Evolutionary conservation across 2,113 vertebrate species (phyloP), one percentile per base, ranked within the genome.

Genomic region (Erythrolamprus reginae): DNA sequence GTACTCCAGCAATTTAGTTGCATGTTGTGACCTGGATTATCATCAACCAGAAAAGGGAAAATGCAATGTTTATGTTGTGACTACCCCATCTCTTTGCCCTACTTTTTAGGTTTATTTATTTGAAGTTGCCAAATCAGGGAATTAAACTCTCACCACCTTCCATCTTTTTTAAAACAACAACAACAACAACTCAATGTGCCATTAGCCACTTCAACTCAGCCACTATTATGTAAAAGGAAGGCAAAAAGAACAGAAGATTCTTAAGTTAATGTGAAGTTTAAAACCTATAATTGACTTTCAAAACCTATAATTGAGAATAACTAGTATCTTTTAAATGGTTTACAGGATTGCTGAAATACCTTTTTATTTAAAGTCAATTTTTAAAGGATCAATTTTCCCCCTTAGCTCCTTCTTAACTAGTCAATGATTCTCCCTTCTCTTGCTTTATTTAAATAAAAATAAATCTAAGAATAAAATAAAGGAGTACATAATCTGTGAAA

Each of bases 401-500:
- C 23, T 82, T 89, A 82, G 83, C 38, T 58, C 82, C 42, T n/a
- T 4, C 61, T 86, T 28, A 77, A 56, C 65, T 77, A 92, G 12
- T 1, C 26, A 15, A 83, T 84, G 24, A 77, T 3, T 4, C 0
- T 33, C 89, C 9, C 28, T 45, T 61, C 52, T 70, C 65, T 24
- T 50, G 45, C 10, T 4, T 5, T 82, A 58, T n/a, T 1, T 28
- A 51, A 28, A 56, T 15, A 87, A 91, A 61, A 84, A 53, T 51
- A 55, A 84, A 88, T 91, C 58, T 91, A 55, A 84, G 88, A 77
- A 61, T 84, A 65, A 33, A 65, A 33, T 65, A n/a, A 65, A 65
- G 12, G 28, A n/a, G 13, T 65, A 65, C 33, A 33, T n/a, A 56
- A 88, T 91, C 77, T 88, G 53, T 91, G 77, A 91, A 91, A 88